phyloP scores from a whole-genome alignment of 2,888 invertebrate species.

The Tubulanus polymorphus region DNA sequence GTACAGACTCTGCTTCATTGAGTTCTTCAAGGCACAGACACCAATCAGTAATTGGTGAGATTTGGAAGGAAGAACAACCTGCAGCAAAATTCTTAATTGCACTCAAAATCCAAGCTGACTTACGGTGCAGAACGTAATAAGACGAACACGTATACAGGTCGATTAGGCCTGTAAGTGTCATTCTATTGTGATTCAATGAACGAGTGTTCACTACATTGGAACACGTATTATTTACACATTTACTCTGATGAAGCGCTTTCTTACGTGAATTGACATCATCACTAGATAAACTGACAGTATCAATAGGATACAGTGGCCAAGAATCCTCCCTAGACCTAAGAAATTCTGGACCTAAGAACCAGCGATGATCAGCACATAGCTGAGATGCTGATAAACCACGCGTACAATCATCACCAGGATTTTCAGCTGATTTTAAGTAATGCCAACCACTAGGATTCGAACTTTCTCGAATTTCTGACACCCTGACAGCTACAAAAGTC shows the following conservation, averaged over 20 bases:
- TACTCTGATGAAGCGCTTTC: background rate
- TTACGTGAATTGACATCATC: background rate
- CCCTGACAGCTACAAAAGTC: background rate
- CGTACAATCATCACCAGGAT: background rate
- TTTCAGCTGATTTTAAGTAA: background rate
- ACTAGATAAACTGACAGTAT: too few species aligned
- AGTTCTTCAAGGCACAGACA: background rate
- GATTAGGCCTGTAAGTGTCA: background rate
- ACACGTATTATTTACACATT: background rate
- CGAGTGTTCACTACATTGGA: background rate
- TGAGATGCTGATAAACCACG: background rate
- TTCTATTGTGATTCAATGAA: background rate
- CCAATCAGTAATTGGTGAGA: background rate
- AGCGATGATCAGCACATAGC: background rate
- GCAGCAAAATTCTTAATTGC: background rate
- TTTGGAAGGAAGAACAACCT: background rate
- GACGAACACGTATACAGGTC: background rate
- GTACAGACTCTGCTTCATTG: background rate
- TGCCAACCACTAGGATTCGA: background rate
- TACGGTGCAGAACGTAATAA: background rate
- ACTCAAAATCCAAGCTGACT: background rate
- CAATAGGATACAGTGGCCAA: background rate
- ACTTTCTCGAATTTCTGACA: background rate
- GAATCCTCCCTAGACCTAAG: background rate
- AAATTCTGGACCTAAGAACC: background rate